phyloP scores from a whole-genome alignment of 2,888 invertebrate genomes.

The Falcaria lacertinaria region DNA sequence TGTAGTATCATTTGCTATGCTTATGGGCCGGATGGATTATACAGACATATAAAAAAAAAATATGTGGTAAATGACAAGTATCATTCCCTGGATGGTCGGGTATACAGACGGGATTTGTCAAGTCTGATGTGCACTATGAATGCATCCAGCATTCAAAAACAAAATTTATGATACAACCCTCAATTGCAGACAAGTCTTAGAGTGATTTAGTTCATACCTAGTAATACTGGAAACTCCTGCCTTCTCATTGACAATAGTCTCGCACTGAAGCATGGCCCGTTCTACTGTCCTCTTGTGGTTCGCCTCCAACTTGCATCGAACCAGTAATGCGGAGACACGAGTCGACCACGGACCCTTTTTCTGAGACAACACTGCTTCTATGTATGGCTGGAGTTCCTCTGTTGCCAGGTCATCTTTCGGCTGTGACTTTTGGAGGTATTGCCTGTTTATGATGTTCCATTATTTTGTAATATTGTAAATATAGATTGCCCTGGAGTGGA shows the following conservation, averaged over 20 bases:
- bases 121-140: too few species aligned
- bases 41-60: too few species aligned
- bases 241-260: slow-evolving; percentile 84
- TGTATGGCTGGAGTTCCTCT: slow-evolving; percentile 91
- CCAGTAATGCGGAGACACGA: slow-evolving; percentile 85
- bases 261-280: slow-evolving; percentile 91
- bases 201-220: slow-evolving; percentile 34
- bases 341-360: slow-evolving; percentile 87
- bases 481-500: too few species aligned
- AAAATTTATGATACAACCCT: too few species aligned
- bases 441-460: slow-evolving; percentile 56
- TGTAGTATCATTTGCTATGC: too few species aligned
- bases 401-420: slow-evolving; percentile 88
- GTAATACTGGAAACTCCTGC: slow-evolving; percentile 39
- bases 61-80: too few species aligned
- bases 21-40: too few species aligned
- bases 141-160: too few species aligned
- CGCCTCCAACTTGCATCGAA: slow-evolving; percentile 88
- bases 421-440: slow-evolving; percentile 85
- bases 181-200: too few species aligned
- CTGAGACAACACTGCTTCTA: slow-evolving; percentile 81
- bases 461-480: background rate
- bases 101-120: too few species aligned
- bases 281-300: slow-evolving; percentile 90
- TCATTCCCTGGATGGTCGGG: too few species aligned